Conservation (phyloP, 2,888 invertebrate species). For the Trachelus iudaicus region DNA sequence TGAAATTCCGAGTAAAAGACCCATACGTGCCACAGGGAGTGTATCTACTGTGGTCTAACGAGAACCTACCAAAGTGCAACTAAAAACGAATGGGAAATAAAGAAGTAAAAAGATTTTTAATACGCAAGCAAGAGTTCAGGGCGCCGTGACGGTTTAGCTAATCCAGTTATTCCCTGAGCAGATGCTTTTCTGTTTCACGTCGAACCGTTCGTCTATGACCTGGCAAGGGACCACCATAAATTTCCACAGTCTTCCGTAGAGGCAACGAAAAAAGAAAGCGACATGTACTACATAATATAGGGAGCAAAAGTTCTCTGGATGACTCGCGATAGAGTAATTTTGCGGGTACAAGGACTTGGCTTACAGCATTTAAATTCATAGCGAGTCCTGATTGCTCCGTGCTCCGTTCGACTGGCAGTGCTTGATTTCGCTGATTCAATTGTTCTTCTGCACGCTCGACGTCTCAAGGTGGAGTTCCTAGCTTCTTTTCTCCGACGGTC, state of each 20-base stretch:
- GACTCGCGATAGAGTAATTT: conserved; percentile 10
- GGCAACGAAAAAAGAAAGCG: neutral
- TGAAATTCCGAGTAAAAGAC: too few species aligned
- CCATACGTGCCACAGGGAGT: too few species aligned
- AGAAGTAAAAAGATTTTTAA: too few species aligned
- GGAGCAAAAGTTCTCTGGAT: neutral
- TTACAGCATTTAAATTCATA: conserved; percentile 48
- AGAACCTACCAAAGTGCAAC: too few species aligned
- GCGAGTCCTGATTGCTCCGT: conserved; percentile 37
- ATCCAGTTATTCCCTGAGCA: too few species aligned
- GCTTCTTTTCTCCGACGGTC: conserved; percentile 16
- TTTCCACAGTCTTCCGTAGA: neutral
- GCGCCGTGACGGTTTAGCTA: too few species aligned
- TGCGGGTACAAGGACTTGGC: conserved; percentile 8
- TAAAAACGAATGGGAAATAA: too few species aligned
- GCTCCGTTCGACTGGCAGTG: conserved; percentile 26
- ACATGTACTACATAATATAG: neutral
- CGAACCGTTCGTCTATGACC: too few species aligned
- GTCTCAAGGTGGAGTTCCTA: conserved; percentile 1
- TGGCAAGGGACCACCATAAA: neutral
- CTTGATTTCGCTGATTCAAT: conserved; percentile 50
- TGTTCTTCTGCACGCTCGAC: conserved; percentile 29
- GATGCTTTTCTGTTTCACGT: too few species aligned
- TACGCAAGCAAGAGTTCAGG: too few species aligned
- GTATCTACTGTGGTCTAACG: too few species aligned